phyloP scores from a whole-genome alignment of 1,140 invertebrate species.

The Contarinia nasturtii region DNA sequence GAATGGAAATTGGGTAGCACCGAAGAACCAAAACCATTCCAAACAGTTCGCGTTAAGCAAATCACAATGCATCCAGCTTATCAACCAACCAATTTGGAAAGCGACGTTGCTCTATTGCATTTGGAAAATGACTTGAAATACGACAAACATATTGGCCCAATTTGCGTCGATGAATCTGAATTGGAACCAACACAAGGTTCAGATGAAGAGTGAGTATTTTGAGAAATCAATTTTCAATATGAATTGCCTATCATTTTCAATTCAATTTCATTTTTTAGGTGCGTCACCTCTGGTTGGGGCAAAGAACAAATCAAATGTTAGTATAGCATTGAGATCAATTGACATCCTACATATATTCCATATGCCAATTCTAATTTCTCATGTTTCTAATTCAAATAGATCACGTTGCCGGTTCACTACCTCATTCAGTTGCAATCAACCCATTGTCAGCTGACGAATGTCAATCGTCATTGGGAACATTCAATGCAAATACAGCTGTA shows the following conservation, averaged over 20 bases:
- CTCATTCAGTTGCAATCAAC: conserved; percentile 52
- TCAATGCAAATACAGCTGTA: conserved; percentile 22
- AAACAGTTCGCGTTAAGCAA: conserved; percentile 45
- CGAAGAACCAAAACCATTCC: conserved; percentile 58
- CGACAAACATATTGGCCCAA: conserved; percentile 48
- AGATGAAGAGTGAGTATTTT: conserved; percentile 39
- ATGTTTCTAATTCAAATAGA: conserved; percentile 24
- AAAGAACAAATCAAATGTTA: conserved; percentile 57
- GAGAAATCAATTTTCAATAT: no score
- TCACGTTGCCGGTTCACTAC: conserved; percentile 45
- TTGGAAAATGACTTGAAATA: conserved; percentile 36
- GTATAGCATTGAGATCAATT: no score
- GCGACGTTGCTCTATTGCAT: conserved; percentile 55
- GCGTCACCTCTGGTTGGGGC: conserved; percentile 65
- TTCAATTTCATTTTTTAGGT: no score
- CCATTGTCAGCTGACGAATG: conserved; percentile 38
- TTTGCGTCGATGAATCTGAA: conserved; percentile 39
- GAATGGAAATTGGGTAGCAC: conserved; percentile 70
- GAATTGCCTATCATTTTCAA: no score
- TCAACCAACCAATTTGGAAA: conserved; percentile 32
- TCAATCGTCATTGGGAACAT: conserved; percentile 27
- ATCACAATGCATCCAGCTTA: conserved; percentile 55
- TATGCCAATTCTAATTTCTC: conserved; percentile 9
- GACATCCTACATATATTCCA: no score
- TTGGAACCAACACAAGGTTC: conserved; percentile 18